phyloP scores from a whole-genome alignment of 35 echinoderm and acorn worm genomes.

The Ptychodera flava region DNA sequence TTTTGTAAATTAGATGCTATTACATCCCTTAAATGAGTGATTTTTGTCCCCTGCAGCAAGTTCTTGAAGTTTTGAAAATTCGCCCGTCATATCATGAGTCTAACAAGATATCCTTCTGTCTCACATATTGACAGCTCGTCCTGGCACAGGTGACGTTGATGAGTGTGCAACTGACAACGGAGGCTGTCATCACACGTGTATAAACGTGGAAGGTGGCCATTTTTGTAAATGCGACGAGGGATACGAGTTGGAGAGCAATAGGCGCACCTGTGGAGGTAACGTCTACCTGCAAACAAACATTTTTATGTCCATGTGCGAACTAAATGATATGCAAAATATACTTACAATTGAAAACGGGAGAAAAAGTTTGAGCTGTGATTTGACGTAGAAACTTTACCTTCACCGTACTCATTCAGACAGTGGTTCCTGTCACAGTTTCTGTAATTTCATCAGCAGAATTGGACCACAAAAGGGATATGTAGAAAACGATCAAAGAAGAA shows the following conservation, averaged over 20 bases:
- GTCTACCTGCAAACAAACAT: background rate
- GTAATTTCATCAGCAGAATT: background rate
- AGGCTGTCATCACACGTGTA: slow-evolving; percentile 21
- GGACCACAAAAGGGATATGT: too few species aligned
- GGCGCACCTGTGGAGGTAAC: slow-evolving; percentile 30
- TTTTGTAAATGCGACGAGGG: slow-evolving; percentile 45
- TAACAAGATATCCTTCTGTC: background rate
- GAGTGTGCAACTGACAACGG: background rate
- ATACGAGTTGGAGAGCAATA: slow-evolving; percentile 27
- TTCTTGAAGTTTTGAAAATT: background rate
- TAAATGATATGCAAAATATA: background rate
- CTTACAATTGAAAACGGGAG: background rate
- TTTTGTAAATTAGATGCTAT: too few species aligned
- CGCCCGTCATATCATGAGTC: background rate
- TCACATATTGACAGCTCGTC: background rate
- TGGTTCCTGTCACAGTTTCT: background rate
- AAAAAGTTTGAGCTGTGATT: background rate
- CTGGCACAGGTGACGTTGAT: slow-evolving; percentile 4
- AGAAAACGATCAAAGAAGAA: too few species aligned
- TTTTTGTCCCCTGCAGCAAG: background rate
- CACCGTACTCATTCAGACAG: background rate
- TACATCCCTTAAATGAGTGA: background rate
- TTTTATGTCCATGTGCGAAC: background rate
- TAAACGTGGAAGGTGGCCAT: background rate
- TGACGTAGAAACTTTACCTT: background rate